Evolutionary conservation across 2,888 invertebrate species (phyloP), one percentile per base, ranked within the genome.

Genomic region (Drosophila falleni): DNA sequence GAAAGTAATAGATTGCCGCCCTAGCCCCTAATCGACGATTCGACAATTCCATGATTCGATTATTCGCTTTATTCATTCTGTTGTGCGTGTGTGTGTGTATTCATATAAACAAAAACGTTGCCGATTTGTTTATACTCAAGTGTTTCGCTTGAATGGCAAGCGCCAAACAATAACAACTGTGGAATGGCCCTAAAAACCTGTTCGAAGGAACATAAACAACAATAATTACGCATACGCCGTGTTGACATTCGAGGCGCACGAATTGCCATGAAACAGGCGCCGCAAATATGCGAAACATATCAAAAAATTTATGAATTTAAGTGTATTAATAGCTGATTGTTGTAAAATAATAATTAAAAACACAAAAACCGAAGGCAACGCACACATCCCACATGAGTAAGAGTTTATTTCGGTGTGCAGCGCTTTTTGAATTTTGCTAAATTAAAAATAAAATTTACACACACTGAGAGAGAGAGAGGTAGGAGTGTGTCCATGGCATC

Each of bases 321-420:
- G 61, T 51, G 49, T 80, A 81, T 86, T 83, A 62, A 83, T 86
- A 79, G 66, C 66, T 65, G 60, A 78, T 73, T 82, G 85, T 80
- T 84, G 84, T 87, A 87, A 87, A 80, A 85, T 87, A 80, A 85
- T 87, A 84, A 85, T 84, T 87, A 84, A 73, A 81, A 80, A 56
- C 65, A 39, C 65, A 39, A 5, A 58, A 58, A 55, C 54, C 46
- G 72, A 74, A 81, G 74, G 80, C 87, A 69, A 23, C 61, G 62
- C 70, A 50, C 71, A 53, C 74, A 72, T 39, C 75, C 72, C 76
- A 81, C 68, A 89, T 87, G 87, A 88, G 82, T 88, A 87, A 87
- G 67, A 78, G 64, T 78, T 82, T 87, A 87, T 87, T 88, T 87
- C 70, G 55, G 85, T 81, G 71, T 84, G 73, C 74, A 80, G 84